phyloP scores from a whole-genome alignment of 2,797 vertebrate species.

The Taeniopygia guttata region DNA sequence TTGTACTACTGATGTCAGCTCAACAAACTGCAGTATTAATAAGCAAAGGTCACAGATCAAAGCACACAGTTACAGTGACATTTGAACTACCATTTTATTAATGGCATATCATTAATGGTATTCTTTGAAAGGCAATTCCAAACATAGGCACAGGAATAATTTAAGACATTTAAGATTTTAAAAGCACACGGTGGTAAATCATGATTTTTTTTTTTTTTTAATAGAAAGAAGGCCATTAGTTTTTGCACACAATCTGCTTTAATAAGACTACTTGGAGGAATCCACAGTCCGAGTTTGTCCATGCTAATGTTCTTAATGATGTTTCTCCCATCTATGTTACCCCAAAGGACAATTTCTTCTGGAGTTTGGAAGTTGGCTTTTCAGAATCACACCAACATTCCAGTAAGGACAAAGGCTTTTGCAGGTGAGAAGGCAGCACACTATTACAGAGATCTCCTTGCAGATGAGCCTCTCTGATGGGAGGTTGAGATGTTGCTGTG shows the following conservation, averaged over 20 bases:
- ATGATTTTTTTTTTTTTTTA: not conserved
- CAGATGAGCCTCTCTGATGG: fast-evolving
- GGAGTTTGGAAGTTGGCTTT: not conserved
- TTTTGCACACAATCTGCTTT: not conserved
- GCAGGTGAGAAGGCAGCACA: not conserved
- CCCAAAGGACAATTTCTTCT: not conserved
- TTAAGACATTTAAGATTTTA: not conserved
- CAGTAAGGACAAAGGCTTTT: not conserved
- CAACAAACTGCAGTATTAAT: not conserved
- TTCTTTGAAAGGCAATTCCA: not conserved
- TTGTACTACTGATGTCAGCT: not conserved
- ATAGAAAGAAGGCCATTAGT: not conserved
- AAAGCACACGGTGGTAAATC: not conserved
- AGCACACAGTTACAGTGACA: not conserved
- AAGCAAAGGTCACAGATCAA: not conserved
- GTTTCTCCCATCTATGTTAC: not conserved
- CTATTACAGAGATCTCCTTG: fast-evolving
- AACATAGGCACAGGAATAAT: not conserved
- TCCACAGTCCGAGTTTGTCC: not conserved
- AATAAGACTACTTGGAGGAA: not conserved
- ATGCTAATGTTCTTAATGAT: not conserved
- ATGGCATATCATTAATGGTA: not conserved
- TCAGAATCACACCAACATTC: not conserved
- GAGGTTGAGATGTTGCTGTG: not conserved
- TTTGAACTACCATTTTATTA: not conserved